These are phyloP conservation scores for Accipiter virgatus DNA, from an alignment of 2,113 vertebrate species.

Conservation along the genomic window DNA sequence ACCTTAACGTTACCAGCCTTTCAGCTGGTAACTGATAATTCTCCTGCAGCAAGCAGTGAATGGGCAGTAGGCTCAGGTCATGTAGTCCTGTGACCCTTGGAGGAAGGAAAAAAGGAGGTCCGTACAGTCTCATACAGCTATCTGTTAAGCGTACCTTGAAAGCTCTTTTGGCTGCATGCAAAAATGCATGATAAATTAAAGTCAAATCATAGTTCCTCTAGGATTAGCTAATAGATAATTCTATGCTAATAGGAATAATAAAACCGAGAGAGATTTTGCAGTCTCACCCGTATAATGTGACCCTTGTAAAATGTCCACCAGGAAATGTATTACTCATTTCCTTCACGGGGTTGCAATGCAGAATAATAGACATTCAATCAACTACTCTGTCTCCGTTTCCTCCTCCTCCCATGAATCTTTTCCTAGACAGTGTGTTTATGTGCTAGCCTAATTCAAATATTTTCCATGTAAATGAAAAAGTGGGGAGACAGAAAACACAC, in stretches of 20 bases:
- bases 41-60: background rate
- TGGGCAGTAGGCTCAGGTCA: background rate
- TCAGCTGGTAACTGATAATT: background rate
- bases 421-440: conserved; percentile 28
- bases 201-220: background rate
- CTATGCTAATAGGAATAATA: background rate
- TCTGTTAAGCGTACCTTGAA: background rate
- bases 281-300: background rate
- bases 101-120: background rate
- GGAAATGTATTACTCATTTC: background rate
- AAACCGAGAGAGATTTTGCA: background rate
- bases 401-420: background rate
- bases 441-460: conserved; percentile 1
- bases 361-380: background rate
- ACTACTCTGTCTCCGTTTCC: background rate
- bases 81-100: background rate
- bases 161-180: background rate
- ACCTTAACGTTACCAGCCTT: background rate
- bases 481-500: background rate
- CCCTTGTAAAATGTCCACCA: background rate
- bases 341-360: background rate
- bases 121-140: background rate
- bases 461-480: background rate
- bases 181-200: background rate
- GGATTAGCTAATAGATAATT: background rate